phyloP scores from a whole-genome alignment of 2,888 invertebrate genomes.

The Eupithecia subfuscata region DNA sequence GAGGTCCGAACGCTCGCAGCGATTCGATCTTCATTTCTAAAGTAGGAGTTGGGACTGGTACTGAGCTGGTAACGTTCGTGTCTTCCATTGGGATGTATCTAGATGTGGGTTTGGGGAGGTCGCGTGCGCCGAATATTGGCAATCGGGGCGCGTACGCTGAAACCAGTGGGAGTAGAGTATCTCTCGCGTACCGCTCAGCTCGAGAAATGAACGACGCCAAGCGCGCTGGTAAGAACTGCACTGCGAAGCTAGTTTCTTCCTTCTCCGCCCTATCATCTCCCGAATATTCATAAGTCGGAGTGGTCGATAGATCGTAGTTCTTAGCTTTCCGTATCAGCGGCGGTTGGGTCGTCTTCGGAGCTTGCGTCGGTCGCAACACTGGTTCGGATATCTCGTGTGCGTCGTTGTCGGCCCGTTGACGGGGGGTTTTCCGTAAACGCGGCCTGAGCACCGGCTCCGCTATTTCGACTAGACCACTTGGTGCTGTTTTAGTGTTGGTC shows the following conservation, averaged over 20 bases:
- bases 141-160: conserved; percentile 91
- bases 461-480: conserved; percentile 84
- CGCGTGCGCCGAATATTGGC: conserved; percentile 82
- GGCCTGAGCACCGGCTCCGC: conserved; percentile 90
- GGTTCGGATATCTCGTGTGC: conserved; percentile 87
- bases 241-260: conserved; percentile 83
- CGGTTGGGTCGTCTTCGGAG: conserved; percentile 63
- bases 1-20: conserved; percentile 73
- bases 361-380: conserved; percentile 80
- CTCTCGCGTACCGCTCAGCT: conserved; percentile 91
- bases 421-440: conserved; percentile 82
- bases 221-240: conserved; percentile 91
- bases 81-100: conserved; percentile 86
- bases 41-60: conserved; percentile 76
- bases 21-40: conserved; percentile 81
- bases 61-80: conserved; percentile 65
- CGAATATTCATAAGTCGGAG: conserved; percentile 68
- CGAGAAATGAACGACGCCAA: conserved; percentile 91
- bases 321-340: conserved; percentile 71
- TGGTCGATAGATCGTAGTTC: conserved; percentile 75
- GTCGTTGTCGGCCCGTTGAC: conserved; percentile 79
- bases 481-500: conserved; percentile 76
- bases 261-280: conserved; percentile 68
- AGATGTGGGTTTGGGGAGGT: conserved; percentile 78
- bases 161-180: conserved; percentile 89